Base-by-base conservation (phyloP, 2,797 vertebrate species). In the Tangara arthus region DNA sequence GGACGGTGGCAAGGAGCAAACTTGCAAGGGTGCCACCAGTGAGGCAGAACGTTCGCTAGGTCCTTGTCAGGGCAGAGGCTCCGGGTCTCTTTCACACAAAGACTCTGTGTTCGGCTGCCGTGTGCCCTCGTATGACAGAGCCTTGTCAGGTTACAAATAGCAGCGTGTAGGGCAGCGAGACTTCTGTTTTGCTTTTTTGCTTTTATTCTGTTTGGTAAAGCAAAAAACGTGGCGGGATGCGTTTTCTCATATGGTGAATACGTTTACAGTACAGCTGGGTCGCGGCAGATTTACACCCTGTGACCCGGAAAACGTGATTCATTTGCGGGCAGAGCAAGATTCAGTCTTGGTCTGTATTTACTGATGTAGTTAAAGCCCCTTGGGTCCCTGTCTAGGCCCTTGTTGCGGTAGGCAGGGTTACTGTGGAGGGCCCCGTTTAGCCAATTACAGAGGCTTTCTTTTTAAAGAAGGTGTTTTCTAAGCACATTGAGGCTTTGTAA, bases 101-200 rank as follows among this genome's bases (percentile, higher is more conserved):
- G 11, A 0, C 24, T 3, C 23, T 3, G 28, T 20, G n/a, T 26
- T 26, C 44, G 20, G 56, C 35, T 28, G 1, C 35, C 6, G 0
- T 4, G n/a, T 72, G 42, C 46, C 32, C 41, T 35, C 15, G 8
- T 27, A 46, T 71, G 77, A 32, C 72, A 18, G 42, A 56, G n/a
- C 56, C 30, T 16, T 18, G 70, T 35, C 64, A 4, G 53, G 12
- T n/a, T 15, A 14, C 35, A 5, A 4, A 5, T 0, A 39, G 27
- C 46, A 30, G 57, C 23, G 21, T 5, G 23, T 3, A 2, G n/a
- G 55, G 24, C 11, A 63, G 34, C 24, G 15, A 28, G 49, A 16
- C 50, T 71, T 32, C 7, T 9, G 7, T 6, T 39, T 12, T n/a
- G 17, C 4, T 46, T 65, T 55, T 46, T 12, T 32, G 15, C 4